Conservation (phyloP, 2,113 vertebrate species). For the Vireo altiloquus region DNA sequence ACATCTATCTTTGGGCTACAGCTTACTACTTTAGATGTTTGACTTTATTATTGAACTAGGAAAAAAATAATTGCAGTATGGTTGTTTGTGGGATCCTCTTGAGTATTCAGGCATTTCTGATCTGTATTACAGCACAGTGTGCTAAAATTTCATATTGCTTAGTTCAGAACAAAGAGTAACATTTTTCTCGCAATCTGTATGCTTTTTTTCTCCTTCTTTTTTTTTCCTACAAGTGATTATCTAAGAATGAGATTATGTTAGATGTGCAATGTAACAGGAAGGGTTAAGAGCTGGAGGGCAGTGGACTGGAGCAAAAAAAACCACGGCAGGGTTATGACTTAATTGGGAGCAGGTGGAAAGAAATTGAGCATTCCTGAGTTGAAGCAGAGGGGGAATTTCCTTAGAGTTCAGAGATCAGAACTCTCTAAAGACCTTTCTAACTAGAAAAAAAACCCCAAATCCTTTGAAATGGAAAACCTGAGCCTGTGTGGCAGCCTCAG, state of each 20-base stretch:
- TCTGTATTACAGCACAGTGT: not conserved
- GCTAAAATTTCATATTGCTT: not conserved
- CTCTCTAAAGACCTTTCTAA: not conserved
- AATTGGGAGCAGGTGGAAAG: not conserved
- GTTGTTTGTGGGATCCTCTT: not conserved
- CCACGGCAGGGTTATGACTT: not conserved
- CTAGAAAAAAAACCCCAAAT: not conserved
- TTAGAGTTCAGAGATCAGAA: not conserved
- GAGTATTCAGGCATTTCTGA: conserved; percentile 4
- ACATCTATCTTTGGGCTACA: not conserved
- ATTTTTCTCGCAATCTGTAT: not conserved
- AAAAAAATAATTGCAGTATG: conserved; percentile 2
- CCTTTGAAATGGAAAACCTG: not conserved
- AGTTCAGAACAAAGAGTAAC: not conserved
- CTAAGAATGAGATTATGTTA: not conserved
- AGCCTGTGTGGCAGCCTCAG: not conserved
- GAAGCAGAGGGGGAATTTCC: not conserved
- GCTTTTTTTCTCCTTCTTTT: not conserved
- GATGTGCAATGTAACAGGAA: not conserved
- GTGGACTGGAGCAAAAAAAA: not conserved
- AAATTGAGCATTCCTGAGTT: not conserved
- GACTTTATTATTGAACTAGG: not conserved
- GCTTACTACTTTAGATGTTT: conserved; percentile 24
- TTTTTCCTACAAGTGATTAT: not conserved
- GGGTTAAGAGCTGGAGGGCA: not conserved